Evolutionary conservation across 2,888 invertebrate genomes (phyloP).

Genomic region (Drosophila mulleri): DNA sequence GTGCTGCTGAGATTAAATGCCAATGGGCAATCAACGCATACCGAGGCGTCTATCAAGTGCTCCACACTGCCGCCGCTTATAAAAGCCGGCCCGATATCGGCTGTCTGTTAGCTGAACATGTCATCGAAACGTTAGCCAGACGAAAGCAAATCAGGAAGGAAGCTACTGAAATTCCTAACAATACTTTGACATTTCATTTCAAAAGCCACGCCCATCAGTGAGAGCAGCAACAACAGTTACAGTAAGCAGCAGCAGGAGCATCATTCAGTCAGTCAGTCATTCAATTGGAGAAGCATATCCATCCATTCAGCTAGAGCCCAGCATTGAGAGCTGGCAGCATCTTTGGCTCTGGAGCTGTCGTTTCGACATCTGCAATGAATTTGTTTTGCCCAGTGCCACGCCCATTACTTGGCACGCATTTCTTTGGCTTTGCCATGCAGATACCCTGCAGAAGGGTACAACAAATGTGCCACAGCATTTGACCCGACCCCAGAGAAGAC

Average conservation of each 20-base stretch:
- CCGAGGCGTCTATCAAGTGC: conserved; percentile 50
- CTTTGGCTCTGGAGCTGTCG: conserved; percentile 14
- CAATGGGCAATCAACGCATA: conserved; percentile 72
- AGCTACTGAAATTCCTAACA: conserved; percentile 57
- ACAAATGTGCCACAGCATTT: not conserved
- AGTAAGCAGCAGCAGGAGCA: conserved; percentile 8
- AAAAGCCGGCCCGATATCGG: conserved; percentile 15
- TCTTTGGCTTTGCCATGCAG: conserved; percentile 5
- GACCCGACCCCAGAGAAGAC: not conserved
- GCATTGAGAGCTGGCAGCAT: conserved; percentile 12
- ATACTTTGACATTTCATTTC: conserved; percentile 66
- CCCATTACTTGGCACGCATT: conserved; percentile 35
- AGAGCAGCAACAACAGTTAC: conserved; percentile 14
- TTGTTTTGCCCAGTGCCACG: conserved; percentile 48
- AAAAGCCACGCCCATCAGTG: conserved; percentile 19
- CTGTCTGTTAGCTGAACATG: conserved; percentile 31
- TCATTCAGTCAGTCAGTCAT: conserved; percentile 14
- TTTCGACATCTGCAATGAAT: conserved; percentile 62
- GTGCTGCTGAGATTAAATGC: conserved; percentile 67
- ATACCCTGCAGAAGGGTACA: conserved; percentile 9
- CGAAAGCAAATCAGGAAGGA: conserved; percentile 60
- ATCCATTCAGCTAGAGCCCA: conserved; percentile 6
- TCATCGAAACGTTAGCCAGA: conserved; percentile 41
- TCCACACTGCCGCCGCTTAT: conserved; percentile 23
- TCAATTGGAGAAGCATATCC: conserved; percentile 13